Evolutionary conservation across 2,797 vertebrate species (phyloP), one percentile per base, ranked within the genome.

Genomic region (Clarias laeviceps): DNA sequence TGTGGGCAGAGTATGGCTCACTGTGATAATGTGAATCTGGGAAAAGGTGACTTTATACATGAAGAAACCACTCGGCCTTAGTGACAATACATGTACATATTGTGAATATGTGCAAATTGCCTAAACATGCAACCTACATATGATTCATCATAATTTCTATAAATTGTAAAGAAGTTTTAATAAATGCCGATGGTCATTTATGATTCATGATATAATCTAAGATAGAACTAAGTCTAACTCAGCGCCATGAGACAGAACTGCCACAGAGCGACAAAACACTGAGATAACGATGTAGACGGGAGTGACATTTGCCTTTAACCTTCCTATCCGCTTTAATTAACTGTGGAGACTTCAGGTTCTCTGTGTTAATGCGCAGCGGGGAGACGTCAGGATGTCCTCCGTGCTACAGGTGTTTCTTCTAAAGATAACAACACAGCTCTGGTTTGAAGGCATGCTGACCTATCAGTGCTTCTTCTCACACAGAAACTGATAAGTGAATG

Each of bases 361-460:
- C 15, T 61, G 76, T 32, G 9, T 56, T 54, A 74, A 74, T 56
- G 50, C 73, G 0, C 50, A 5, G 73, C 20, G 4, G 2, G 17
- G 8, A 2, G 2, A 5, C 54, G 69, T 32, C 54, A 34, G 57
- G 66, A 84, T 45, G 29, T 78, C 50, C 61, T 68, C 62, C 50
- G 59, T 57, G 20, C 57, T 29, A 83, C 87, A 89, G 87, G 85
- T 90, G 90, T 83, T 74, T 84, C 82, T 40, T 88, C 86, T 90
- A 61, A 62, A 88, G 88, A 90, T 89, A 90, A 86, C 83, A 87
- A 65, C 77, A 11, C 62, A 72, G 66, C 57, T 50, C 32, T 14
- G 80, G 76, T 87, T 87, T 87, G 88, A 89, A 88, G 79, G 78
- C 66, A 73, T 62, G 78, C 61, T 50, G 57, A 88, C 69, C 82